These are phyloP conservation scores for Malacosoma neustria DNA, from an alignment of 2,888 invertebrate species.

Conservation along the genomic window DNA sequence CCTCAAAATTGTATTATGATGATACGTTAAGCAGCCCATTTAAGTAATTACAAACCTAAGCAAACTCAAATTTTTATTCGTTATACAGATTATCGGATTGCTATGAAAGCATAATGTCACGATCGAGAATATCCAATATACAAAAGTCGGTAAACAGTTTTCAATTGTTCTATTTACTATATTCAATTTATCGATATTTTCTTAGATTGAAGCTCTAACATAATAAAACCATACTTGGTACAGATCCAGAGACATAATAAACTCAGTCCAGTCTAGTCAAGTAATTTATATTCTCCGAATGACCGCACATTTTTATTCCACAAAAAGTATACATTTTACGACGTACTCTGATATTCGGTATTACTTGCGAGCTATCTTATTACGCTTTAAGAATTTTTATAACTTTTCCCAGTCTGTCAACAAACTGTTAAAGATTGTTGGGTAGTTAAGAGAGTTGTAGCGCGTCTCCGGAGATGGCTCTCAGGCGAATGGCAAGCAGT, in stretches of 20 bases:
- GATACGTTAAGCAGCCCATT: background rate
- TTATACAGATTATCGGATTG: too few relatives aligned
- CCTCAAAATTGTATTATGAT: background rate
- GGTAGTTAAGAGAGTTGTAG: background rate
- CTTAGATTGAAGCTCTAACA: too few relatives aligned
- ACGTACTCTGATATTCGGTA: background rate
- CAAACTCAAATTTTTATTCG: too few relatives aligned
- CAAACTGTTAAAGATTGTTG: conserved; percentile 16
- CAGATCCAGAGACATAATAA: too few relatives aligned
- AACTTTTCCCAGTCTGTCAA: conserved; percentile 11
- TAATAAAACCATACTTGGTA: too few relatives aligned
- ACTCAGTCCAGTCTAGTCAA: too few relatives aligned
- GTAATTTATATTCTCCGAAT: background rate
- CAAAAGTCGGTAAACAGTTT: too few relatives aligned
- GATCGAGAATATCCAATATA: too few relatives aligned
- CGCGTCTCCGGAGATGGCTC: conserved; percentile 13
- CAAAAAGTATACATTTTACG: background rate
- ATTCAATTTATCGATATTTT: too few relatives aligned
- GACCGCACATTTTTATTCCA: background rate
- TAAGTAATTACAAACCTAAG: too few relatives aligned
- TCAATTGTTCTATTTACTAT: too few relatives aligned
- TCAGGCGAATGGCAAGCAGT: conserved; percentile 21
- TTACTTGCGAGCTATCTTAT: background rate
- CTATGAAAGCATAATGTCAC: too few relatives aligned
- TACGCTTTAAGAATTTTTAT: background rate